Evolutionary conservation across 2,888 invertebrate genomes (phyloP), one percentile per base, ranked within the genome.

Genomic region (Metellina segmentata): DNA sequence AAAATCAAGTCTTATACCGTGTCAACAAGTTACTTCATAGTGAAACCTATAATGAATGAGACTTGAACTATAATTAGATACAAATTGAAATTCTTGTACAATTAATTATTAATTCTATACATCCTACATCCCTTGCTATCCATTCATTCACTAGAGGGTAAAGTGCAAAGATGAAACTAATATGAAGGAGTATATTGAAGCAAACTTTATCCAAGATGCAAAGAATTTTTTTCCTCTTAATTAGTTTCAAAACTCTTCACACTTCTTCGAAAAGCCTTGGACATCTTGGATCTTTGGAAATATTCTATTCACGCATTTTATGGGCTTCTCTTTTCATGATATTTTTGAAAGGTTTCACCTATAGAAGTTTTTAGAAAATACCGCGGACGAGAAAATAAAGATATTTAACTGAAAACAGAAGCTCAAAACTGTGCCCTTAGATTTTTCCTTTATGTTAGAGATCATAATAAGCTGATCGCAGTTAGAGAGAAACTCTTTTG

Each of bases 241-340:
- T 61, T 13, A 79, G 20, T 77, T 77, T 52, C 7, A 13, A 19
- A 79, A 34, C 16, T 20, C 5, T 16, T 11, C 53, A 61, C 9
- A 13, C 61, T 79, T 79, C 20, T 53, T 61, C 53, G 53, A 13
- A 61, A 79, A 79, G 0, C 34, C 34, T 16, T 19, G 20, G 9
- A 11, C 79, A 79, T 34, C 53, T 19, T 61, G 61, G 34, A 79
- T 61, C 61, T 49, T 79, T n/a, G 20, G 79, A 61, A 61, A 53
- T 11, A 61, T 13, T 61, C 79, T 53, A 53, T 79, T 13, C 11
- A 19, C 16, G 19, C 48, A 48, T 34, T 75, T 75, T 9, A 13
- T 34, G 48, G 61, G 61, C 19, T 75, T 74, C 61, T 61, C 75
- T 53, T 83, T 83, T 83, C 72, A 83, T 11, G 8, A 11, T 72